A percentile compares a stretch with the other conserved stretches of the same genome.
phyloP scores from a whole-genome alignment of 1,140 invertebrate genomes.

The Trichogramma pretiosum region DNA sequence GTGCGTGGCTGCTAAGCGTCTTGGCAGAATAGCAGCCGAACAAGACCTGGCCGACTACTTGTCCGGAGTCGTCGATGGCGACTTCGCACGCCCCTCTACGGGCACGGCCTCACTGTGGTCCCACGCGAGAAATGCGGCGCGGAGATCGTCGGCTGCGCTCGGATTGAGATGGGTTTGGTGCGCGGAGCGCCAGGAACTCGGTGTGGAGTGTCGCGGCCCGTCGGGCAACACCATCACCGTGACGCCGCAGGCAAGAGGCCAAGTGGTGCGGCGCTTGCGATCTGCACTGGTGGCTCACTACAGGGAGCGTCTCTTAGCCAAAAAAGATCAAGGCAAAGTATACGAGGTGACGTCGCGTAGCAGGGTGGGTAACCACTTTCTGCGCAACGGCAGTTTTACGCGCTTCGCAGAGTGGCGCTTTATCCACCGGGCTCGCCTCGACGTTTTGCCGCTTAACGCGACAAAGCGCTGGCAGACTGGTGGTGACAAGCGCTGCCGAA shows the following conservation, averaged over 20 bases:
- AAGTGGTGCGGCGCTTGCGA: constrained; percentile 14
- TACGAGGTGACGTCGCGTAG: constrained; percentile 2
- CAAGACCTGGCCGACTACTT: constrained; percentile 20
- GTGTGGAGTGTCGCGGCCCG: background rate
- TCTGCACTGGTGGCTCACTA: constrained; percentile 11
- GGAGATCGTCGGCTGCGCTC: background rate
- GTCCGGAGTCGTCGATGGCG: constrained; percentile 5
- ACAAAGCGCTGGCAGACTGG: background rate
- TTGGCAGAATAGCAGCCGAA: constrained; percentile 3
- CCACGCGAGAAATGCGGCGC: constrained; percentile 10
- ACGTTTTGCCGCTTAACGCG: no score
- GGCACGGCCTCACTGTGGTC: constrained; percentile 21
- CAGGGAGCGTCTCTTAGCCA: background rate
- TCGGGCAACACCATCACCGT: constrained; percentile 1
- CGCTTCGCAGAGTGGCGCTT: no score
- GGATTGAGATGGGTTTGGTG: constrained; percentile 17
- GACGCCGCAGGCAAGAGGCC: background rate
- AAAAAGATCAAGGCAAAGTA: constrained; percentile 25
- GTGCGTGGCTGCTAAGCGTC: background rate
- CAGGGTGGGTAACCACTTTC: constrained; percentile 23
- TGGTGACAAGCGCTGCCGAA: constrained; percentile 23
- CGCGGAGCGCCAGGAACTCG: constrained; percentile 2
- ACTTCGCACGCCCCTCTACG: constrained; percentile 10
- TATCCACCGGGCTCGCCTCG: constrained; percentile 32
- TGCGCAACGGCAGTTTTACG: constrained; percentile 24